phyloP scores from a whole-genome alignment of 2,888 invertebrate genomes.

The Lasioglossum lativentre region DNA sequence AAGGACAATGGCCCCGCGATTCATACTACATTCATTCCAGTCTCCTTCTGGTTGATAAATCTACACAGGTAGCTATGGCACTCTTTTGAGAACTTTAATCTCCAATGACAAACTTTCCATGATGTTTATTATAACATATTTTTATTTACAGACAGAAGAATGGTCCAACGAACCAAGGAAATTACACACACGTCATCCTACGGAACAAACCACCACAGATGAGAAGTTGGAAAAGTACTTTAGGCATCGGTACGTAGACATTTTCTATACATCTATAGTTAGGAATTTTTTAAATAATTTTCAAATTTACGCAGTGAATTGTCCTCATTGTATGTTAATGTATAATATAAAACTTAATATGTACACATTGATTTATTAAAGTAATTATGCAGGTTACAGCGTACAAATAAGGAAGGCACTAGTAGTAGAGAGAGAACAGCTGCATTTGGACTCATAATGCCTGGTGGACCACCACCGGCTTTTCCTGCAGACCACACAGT shows the following conservation, averaged over 20 bases:
- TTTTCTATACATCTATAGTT: background rate
- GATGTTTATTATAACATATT: background rate
- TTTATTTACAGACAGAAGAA: conserved; percentile 88
- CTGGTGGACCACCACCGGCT: conserved; percentile 84
- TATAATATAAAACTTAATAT: background rate
- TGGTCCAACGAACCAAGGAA: conserved; percentile 86
- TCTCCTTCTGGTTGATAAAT: conserved; percentile 90
- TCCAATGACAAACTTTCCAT: background rate
- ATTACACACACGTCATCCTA: conserved; percentile 84
- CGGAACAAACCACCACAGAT: conserved; percentile 84
- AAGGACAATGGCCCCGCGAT: conserved; percentile 92
- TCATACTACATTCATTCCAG: conserved; percentile 89
- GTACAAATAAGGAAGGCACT: conserved; percentile 87
- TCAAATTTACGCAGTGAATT: conserved; percentile 87
- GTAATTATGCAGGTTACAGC: conserved; percentile 85
- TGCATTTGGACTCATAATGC: conserved; percentile 84
- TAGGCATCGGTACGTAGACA: conserved; percentile 82
- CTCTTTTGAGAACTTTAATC: background rate
- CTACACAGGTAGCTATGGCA: conserved; percentile 88
- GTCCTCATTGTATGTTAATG: conserved; percentile 83
- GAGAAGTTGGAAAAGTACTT: conserved; percentile 88
- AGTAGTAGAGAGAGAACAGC: conserved; percentile 84
- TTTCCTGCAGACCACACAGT: conserved; percentile 86
- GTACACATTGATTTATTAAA: background rate
- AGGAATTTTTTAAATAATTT: conserved; percentile 62